Evolutionary conservation across 1,140 invertebrate species (phyloP).

Genomic region (Arion vulgaris): DNA sequence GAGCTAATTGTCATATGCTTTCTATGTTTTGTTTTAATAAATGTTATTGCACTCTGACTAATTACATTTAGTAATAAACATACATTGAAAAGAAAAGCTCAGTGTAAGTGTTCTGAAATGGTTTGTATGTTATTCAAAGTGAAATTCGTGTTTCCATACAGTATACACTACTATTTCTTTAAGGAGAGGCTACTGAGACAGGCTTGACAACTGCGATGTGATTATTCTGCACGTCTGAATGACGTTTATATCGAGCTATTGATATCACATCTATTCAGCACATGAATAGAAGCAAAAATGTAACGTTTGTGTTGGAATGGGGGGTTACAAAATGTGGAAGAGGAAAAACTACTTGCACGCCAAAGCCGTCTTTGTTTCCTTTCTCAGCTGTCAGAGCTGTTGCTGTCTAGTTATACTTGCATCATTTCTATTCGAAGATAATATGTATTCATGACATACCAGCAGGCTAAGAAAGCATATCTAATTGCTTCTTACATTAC

Average conservation of each 20-base stretch:
- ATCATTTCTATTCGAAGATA: slow-evolving; percentile 10
- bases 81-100: neutral
- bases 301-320: neutral
- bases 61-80: neutral
- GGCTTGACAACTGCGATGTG: slow-evolving; percentile 1
- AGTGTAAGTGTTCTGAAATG: neutral
- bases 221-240: neutral
- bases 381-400: neutral
- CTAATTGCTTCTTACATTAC: neutral
- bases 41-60: neutral
- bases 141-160: neutral
- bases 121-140: neutral
- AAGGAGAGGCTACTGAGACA: too few species aligned
- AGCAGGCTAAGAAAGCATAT: neutral
- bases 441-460: slow-evolving; percentile 3
- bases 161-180: neutral
- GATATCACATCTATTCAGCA: slow-evolving; percentile 5
- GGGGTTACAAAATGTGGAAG: neutral
- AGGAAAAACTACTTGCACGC: neutral
- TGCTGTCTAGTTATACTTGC: neutral
- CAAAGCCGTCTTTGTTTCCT: neutral
- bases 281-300: slow-evolving; percentile 3
- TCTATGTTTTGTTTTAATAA: slow-evolving; percentile 6
- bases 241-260: neutral
- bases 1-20: neutral